Evolutionary conservation across 53 echinoderm and acorn worm species (phyloP).

Genomic region (Astropecten irregularis): DNA sequence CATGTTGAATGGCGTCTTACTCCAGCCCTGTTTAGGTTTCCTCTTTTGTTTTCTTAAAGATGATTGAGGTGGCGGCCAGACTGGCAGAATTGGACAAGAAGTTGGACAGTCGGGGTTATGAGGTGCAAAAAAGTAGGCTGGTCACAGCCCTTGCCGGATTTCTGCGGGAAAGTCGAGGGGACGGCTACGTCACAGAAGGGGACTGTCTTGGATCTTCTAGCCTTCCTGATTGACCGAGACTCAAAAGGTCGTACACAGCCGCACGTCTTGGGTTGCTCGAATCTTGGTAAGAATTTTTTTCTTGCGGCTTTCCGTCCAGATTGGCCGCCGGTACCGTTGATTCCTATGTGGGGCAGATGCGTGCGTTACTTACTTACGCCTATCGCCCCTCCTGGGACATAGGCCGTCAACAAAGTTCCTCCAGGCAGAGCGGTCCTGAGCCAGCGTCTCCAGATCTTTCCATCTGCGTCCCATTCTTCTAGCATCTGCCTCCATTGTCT

Average conservation of each 20-base stretch:
- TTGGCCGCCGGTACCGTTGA: slow-evolving; percentile 15
- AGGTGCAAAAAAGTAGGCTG: background rate
- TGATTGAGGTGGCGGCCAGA: background rate
- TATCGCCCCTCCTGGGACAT: no score
- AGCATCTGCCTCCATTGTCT: no score
- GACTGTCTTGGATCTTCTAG: background rate
- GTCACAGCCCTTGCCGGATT: background rate
- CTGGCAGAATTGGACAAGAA: background rate
- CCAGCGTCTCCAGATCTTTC: no score
- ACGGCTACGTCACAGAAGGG: background rate
- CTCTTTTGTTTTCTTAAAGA: background rate
- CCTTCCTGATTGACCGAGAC: slow-evolving; percentile 11
- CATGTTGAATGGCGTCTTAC: background rate
- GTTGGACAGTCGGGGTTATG: background rate
- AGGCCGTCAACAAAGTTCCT: no score
- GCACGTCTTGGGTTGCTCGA: background rate
- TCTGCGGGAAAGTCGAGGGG: background rate
- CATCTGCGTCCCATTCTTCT: no score
- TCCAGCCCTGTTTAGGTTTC: background rate
- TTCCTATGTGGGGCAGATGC: slow-evolving; percentile 26
- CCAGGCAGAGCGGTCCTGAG: no score
- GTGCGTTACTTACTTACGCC: no score
- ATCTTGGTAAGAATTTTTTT: slow-evolving; percentile 12
- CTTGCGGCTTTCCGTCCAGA: background rate
- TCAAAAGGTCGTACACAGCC: background rate